A percentile compares a stretch with the other conserved stretches of the same genome.
These are phyloP conservation scores for Natator depressus DNA, from an alignment of 2,113 vertebrate genomes.

Conservation along the genomic window DNA sequence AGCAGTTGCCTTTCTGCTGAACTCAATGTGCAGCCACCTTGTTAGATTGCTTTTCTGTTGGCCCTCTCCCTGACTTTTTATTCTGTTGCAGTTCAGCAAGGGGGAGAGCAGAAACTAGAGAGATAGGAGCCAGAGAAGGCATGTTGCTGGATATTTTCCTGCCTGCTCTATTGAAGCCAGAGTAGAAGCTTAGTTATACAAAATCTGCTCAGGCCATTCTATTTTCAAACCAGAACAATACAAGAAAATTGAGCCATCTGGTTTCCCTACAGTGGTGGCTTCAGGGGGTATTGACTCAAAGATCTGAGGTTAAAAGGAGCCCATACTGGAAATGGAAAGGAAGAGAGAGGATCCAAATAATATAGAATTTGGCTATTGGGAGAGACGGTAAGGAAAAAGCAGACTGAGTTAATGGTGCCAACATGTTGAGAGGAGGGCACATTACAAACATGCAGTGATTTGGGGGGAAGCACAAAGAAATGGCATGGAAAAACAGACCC, in stretches of 20 bases:
- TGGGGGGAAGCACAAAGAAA: background rate
- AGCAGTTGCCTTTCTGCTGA: no score
- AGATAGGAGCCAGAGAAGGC: background rate
- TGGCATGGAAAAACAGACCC: no score
- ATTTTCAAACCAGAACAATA: background rate
- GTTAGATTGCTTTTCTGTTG: background rate
- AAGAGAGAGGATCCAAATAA: background rate
- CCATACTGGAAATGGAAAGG: background rate
- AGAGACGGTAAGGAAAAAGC: background rate
- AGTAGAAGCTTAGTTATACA: background rate
- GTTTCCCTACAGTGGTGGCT: background rate
- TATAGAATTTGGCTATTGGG: background rate
- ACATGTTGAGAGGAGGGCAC: background rate
- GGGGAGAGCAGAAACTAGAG: background rate
- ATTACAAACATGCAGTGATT: background rate
- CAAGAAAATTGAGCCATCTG: background rate
- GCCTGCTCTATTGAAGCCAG: background rate
- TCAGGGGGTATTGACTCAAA: background rate
- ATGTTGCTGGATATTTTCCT: background rate
- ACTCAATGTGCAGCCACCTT: background rate
- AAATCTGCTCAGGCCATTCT: background rate
- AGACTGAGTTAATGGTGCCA: background rate
- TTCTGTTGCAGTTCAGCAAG: background rate
- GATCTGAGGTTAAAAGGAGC: background rate
- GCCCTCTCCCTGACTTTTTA: no score